Evolutionary conservation across 2,888 invertebrate species (phyloP), one percentile per base, ranked within the genome.

Genomic region (Busseola fusca): DNA sequence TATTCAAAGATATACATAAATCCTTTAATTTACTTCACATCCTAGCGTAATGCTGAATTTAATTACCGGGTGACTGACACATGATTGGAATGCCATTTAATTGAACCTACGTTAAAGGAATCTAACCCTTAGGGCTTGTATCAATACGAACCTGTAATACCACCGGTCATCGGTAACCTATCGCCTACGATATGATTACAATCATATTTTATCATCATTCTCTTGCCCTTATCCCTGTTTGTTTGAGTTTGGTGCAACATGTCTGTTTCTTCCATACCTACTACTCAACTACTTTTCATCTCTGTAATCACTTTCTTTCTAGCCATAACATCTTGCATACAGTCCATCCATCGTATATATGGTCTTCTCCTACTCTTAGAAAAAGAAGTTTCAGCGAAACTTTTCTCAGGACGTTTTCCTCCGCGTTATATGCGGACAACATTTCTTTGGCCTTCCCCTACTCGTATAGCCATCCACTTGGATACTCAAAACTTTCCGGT

Each of bases 61-160:
- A 63, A 76, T 50, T 56, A 30, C 37, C 18, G 5, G 21, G 30
- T 14, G 21, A 37, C 25, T 48, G 48, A 63, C 42, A 21, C 58
- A 72, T 64, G 50, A 50, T 64, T 50, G 25, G 50, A 72, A 72
- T 72, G 54, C 30, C 30, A 62, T 71, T 62, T 5, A 45, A 64
- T 56, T 0, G 12, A 72, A 37, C 4, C 1, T 1, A 48, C 14
- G 34, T 34, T 50, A 40, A 63, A 52, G 37, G 45, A 69, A 52
- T 57, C 7, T 69, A 10, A 40, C 30, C 50, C 18, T 52, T 42
- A 48, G 16, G 21, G 34, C 40, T 42, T 56, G 50, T 5, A 25
- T 30, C 18, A 21, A 45, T 45, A 45, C 3, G 30, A 3, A 10
- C 27, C 12, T 34, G 6, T 65, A 54, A 37, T 18, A 37, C 37